Evolutionary conservation across 1,140 invertebrate species (phyloP).

Genomic region (Pentalonia nigronervosa): DNA sequence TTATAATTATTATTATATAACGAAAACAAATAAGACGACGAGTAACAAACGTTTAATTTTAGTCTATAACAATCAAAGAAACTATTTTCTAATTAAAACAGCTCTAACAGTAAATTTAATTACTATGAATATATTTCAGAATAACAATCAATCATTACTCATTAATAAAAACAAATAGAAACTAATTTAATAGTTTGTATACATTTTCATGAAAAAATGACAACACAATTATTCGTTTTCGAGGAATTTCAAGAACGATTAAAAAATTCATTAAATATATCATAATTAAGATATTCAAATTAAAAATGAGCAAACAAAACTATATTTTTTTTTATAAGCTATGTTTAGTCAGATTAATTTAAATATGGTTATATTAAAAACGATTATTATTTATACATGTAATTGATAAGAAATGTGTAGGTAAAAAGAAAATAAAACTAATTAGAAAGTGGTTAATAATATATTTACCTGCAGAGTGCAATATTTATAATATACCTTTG

Average conservation of each 20-base stretch:
- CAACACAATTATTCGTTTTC: neutral
- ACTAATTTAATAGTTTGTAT: neutral
- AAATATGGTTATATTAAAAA: neutral
- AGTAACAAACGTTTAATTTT: neutral
- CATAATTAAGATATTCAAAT: neutral
- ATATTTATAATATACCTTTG: too few relatives aligned
- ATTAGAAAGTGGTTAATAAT: neutral
- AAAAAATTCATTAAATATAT: neutral
- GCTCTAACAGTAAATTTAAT: neutral
- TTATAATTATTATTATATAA: neutral
- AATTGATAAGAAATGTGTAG: neutral
- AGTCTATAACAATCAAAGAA: neutral
- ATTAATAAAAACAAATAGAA: neutral
- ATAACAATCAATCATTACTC: neutral
- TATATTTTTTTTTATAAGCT: neutral
- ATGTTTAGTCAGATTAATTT: neutral
- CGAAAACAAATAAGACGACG: neutral
- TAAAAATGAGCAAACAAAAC: neutral
- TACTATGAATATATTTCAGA: neutral
- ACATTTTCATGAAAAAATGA: neutral
- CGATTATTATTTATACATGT: neutral
- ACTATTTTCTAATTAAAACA: neutral
- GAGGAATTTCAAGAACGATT: neutral
- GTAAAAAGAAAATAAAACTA: neutral
- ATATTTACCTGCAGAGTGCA: neutral